Conservation (phyloP, 2,797 vertebrate species). For the Anguilla obscura region DNA sequence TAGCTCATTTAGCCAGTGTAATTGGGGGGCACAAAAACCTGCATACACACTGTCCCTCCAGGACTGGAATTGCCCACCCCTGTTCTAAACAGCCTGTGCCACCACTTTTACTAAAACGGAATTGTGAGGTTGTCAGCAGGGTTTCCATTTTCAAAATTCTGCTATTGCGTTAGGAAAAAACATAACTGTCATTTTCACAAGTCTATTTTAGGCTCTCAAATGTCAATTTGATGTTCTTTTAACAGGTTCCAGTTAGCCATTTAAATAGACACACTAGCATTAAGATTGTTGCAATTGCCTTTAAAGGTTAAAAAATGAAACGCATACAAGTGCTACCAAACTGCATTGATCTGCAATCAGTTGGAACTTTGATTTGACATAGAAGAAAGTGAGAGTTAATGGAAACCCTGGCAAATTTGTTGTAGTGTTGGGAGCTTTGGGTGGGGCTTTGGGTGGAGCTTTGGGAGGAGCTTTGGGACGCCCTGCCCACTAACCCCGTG, state of each 20-base stretch:
- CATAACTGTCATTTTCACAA: background rate
- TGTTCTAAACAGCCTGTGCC: background rate
- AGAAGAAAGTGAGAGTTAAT: background rate
- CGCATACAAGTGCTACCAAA: background rate
- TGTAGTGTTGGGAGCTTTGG: background rate
- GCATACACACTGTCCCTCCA: background rate
- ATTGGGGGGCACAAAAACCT: background rate
- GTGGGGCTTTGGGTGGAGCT: background rate
- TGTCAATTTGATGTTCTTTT: background rate
- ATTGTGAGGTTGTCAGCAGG: background rate
- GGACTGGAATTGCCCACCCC: background rate
- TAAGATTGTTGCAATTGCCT: background rate
- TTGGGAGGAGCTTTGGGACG: background rate
- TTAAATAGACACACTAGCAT: background rate
- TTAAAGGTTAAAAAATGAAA: background rate
- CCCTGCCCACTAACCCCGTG: slow-evolving; percentile 35
- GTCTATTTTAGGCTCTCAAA: background rate
- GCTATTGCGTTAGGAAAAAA: background rate
- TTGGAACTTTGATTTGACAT: background rate
- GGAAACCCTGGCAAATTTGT: background rate
- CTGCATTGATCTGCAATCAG: background rate
- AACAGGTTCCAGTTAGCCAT: background rate
- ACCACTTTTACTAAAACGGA: background rate
- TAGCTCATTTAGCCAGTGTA: background rate
- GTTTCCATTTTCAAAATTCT: background rate